Conservation (phyloP, 2,888 invertebrate genomes). For the Nephrocerus scutellatus region DNA sequence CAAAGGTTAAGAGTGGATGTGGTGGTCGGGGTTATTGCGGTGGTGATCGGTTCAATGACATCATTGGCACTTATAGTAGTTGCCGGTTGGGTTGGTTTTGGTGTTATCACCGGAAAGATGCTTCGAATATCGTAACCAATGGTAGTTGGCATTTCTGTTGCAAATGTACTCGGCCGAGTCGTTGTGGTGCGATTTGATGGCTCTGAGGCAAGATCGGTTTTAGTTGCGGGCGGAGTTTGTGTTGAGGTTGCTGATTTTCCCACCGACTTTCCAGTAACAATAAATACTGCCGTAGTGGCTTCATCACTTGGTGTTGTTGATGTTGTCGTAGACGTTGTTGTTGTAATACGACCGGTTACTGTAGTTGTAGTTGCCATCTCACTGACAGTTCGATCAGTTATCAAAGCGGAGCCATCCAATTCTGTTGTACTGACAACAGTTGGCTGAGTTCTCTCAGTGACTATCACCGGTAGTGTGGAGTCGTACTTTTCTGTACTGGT, state of each 20-base stretch:
- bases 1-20: constrained; percentile 48
- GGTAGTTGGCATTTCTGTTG: constrained; percentile 18
- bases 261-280: too few relatives aligned
- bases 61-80: constrained; percentile 14
- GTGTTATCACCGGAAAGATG: constrained; percentile 25
- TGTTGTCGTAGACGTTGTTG: constrained; percentile 19
- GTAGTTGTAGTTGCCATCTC: constrained; percentile 4
- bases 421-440: too few relatives aligned
- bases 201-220: constrained; percentile 7
- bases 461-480: constrained; percentile 24
- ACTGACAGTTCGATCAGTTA: not conserved
- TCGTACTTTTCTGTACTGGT: constrained; percentile 29
- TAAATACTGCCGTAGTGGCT: too few relatives aligned
- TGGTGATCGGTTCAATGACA: constrained; percentile 23
- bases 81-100: constrained; percentile 23
- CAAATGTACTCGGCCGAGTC: constrained; percentile 21
- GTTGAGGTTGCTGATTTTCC: too few relatives aligned
- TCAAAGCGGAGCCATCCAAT: too few relatives aligned
- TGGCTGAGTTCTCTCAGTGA: too few relatives aligned
- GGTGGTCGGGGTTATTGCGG: constrained; percentile 30
- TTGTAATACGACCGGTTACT: constrained; percentile 8
- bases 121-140: constrained; percentile 25
- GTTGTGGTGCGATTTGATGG: constrained; percentile 21
- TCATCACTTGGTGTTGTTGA: constrained; percentile 23
- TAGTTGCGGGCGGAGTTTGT: too few relatives aligned